Conservation (phyloP, 2,113 vertebrate genomes). For the Dipodomys ordii region DNA sequence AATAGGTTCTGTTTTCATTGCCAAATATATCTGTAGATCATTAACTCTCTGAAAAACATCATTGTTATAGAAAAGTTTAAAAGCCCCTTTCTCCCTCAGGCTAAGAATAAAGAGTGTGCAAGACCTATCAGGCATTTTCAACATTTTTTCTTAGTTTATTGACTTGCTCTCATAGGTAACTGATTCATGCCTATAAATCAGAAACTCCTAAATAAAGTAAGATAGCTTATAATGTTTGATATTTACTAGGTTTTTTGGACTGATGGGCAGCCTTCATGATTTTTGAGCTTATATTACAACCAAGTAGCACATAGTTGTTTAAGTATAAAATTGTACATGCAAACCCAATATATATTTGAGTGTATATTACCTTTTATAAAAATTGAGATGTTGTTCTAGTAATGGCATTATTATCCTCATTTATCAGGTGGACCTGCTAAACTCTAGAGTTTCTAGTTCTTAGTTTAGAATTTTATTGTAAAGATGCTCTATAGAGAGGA, state of each 20-base stretch:
- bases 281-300: not conserved
- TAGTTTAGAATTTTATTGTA: constrained; percentile 33
- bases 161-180: constrained; percentile 54
- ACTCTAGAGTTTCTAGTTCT: not conserved
- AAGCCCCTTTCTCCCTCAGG: constrained; percentile 74
- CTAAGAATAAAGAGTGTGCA: constrained; percentile 62
- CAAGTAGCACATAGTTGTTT: not conserved
- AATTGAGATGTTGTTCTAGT: constrained; percentile 3
- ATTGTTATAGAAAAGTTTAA: constrained; percentile 74
- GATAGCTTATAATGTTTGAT: constrained; percentile 37
- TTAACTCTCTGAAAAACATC: constrained; percentile 78
- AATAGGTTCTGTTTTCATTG: constrained; percentile 70
- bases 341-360: constrained; percentile 19
- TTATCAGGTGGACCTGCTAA: not conserved
- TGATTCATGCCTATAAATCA: constrained; percentile 68
- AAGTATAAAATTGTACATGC: not conserved
- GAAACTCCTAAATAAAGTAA: constrained; percentile 51
- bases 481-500: too few species aligned
- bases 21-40: constrained; percentile 78
- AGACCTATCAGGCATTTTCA: constrained; percentile 49
- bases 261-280: not conserved
- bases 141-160: constrained; percentile 82
- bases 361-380: not conserved
- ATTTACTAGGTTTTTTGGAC: not conserved
- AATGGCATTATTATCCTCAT: constrained; percentile 17